Base-by-base conservation (phyloP, 2,113 vertebrate species). In the Gymnorhina tibicen region DNA sequence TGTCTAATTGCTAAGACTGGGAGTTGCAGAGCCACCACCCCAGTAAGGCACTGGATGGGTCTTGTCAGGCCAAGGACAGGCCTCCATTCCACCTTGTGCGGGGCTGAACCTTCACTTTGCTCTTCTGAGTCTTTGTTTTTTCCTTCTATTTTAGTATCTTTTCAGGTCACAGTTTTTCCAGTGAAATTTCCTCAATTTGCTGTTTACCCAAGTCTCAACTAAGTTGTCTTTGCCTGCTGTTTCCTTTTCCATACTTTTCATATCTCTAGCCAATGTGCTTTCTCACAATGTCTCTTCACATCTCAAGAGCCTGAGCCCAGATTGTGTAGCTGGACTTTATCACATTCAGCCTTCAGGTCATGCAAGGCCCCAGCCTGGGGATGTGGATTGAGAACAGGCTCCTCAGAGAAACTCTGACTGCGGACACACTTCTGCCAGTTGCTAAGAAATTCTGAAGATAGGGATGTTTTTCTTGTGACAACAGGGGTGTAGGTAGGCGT, bases 311-410 rank as follows among this genome's bases (percentile, higher is more conserved):
- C 68, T 35, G 23, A 86, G 37, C 46, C 19, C 1, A 1, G 13
- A 14, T 16, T 53, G 30, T 49, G 55, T 20, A 66, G 59, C 28
- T 66, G 67, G 35, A 26, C n/a, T 66, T 46, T 4, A 13, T 21
- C 44, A 67, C 62, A 77, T 53, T 20, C 28, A 66, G 50, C n/a
- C 41, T 63, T 66, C 3, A 6, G 49, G 62, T 82, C 58, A 37
- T 1, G 1, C 1, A 0, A 1, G 6, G 35, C 49, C 7, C 1
- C 44, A 55, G 0, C 35, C 21, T 47, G 39, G 44, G 10, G 16
- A 76, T 23, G 22, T 47, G 9, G 13, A n/a, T 19, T 39, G 27
- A 27, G 42, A 42, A 46, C 0, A 9, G 35, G 47, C 22, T 72
- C 46, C 49, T 68, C 3, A 0, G 41, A 66, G 68, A 3, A 1